Base-by-base conservation (phyloP, 2,797 vertebrate genomes). In the Myotis vivesi region DNA sequence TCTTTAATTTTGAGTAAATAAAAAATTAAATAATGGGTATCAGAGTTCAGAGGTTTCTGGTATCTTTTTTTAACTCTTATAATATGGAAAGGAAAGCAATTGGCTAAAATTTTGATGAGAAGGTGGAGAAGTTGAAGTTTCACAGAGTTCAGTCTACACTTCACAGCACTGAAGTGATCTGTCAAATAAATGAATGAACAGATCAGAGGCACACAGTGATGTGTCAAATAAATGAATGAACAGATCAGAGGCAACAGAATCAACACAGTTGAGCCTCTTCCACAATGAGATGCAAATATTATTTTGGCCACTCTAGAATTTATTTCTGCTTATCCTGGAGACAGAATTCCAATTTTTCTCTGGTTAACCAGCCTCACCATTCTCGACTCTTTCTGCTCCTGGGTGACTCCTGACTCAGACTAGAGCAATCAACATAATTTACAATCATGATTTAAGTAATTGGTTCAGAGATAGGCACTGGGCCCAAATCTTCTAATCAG, bases 21-120 rank as follows among this genome's bases (percentile, higher is more conserved):
- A 79, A 79, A 75, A 93, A 91, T 72, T 89, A 81, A 23, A 16
- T 44, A 88, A 51, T 83, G n/a, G 41, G 38, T 82, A 91, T 33
- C 83, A 87, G 69, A 87, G 8, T 15, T 77, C 44, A 77, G 69
- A 9, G 53, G 51, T 77, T 90, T 87, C 59, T 87, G n/a, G 30
- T 55, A 49, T 49, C n/a, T 10, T 83, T 93, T 38, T 87, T 38
- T 13, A 81, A 46, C 36, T 83, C 33, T 33, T 64, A 44, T 68
- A 44, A 75, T 36, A 19, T 6, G 28, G 28, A 87, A 87, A 62
- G 22, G 72, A 77, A 85, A 91, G 6, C 38, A 68, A 57, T n/a
- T 87, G 36, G 36, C n/a, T 82, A 91, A 76, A n/a, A 76, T 87
- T 55, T 62, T 53, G 55, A 81, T n/a, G 36, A 46, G 59, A 33